Conservation (phyloP, 2,113 vertebrate species). For the Nothoprocta perdicaria region DNA sequence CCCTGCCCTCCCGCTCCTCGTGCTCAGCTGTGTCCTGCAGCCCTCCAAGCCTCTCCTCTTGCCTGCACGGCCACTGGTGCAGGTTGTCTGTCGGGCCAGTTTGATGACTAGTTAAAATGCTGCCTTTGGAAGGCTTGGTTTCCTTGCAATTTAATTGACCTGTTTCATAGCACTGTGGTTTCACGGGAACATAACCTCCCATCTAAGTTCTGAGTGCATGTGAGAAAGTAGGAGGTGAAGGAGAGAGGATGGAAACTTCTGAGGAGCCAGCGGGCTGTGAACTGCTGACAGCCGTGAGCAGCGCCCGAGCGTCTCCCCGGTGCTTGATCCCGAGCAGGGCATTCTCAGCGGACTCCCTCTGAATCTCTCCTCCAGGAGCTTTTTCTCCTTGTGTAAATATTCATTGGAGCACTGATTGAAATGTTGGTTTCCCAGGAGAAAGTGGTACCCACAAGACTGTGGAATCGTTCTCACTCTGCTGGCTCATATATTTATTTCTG, state of each 20-base stretch:
- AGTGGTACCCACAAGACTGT: not conserved
- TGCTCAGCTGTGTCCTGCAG: not conserved
- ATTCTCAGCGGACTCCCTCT: constrained; percentile 22
- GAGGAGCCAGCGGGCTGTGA: not conserved
- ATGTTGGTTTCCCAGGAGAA: constrained; percentile 42
- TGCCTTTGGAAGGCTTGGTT: not conserved
- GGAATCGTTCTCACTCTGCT: not conserved
- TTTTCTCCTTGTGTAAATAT: constrained; percentile 45
- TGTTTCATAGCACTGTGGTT: not conserved
- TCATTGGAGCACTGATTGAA: constrained; percentile 41
- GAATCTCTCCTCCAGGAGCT: constrained; percentile 18
- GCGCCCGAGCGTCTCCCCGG: constrained; percentile 4
- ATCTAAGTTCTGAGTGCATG: not conserved
- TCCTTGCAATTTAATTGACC: not conserved
- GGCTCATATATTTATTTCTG: not conserved
- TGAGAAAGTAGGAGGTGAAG: not conserved
- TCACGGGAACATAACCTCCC: not conserved
- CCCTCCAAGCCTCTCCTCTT: not conserved
- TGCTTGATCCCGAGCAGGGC: constrained; percentile 29
- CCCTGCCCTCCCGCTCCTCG: not conserved
- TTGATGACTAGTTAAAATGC: not conserved
- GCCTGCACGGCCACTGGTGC: not conserved
- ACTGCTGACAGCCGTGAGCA: constrained; percentile 28
- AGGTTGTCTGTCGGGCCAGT: not conserved
- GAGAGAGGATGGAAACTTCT: not conserved